Evolutionary conservation across 1,140 invertebrate genomes (phyloP).

Genomic region (Geopemphigus sp.): DNA sequence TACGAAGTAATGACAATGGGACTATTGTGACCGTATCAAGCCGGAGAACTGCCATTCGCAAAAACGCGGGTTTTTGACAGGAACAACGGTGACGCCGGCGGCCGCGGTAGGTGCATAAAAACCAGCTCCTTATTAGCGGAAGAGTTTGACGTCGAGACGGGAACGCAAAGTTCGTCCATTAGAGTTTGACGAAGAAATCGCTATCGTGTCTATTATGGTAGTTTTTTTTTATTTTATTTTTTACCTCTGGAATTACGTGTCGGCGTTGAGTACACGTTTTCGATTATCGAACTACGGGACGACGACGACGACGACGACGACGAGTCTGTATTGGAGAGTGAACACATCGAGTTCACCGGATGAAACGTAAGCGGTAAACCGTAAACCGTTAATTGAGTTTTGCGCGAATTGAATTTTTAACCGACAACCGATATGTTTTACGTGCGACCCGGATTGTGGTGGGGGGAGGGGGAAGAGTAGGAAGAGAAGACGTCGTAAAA

Average conservation of each 20-base stretch:
- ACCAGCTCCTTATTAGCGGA: constrained; percentile 19
- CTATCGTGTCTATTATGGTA: constrained; percentile 8
- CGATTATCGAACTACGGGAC: too few relatives aligned
- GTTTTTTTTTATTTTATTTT: too few relatives aligned
- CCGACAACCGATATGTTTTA: not conserved
- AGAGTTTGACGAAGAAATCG: not conserved
- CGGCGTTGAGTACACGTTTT: too few relatives aligned
- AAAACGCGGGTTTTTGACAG: constrained; percentile 41
- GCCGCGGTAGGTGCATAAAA: not conserved
- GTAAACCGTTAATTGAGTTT: not conserved
- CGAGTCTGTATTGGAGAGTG: not conserved
- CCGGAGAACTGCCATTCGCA: constrained; percentile 38
- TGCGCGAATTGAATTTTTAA: not conserved
- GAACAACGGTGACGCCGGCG: not conserved
- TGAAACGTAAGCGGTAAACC: not conserved
- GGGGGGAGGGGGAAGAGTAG: too few relatives aligned
- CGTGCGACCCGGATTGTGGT: too few relatives aligned
- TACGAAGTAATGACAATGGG: constrained; percentile 4
- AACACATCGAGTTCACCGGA: not conserved
- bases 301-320: not conserved
- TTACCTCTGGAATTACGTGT: too few relatives aligned
- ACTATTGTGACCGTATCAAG: constrained; percentile 35
- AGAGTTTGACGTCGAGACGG: constrained; percentile 6
- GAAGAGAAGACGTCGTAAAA: not conserved
- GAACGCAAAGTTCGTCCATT: constrained; percentile 17